phyloP scores from a whole-genome alignment of 1,140 invertebrate species.

The Pantala flavescens region DNA sequence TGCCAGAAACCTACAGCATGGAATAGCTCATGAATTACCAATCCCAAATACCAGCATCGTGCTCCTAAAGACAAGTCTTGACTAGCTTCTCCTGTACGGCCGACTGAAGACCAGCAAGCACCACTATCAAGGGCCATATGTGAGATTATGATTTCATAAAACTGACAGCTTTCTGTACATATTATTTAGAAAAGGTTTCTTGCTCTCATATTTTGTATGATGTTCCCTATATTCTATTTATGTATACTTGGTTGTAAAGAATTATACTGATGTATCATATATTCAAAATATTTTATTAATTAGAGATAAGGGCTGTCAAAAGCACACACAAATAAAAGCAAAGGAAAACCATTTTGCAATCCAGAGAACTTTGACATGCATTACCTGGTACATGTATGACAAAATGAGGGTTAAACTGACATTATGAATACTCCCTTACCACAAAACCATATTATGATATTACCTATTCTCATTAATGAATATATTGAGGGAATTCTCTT shows the following conservation, averaged over 20 bases:
- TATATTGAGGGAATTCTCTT: conserved; percentile 25
- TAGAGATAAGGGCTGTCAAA: neutral
- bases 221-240: no score
- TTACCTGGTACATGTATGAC: no score
- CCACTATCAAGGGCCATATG: conserved; percentile 20
- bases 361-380: neutral
- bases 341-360: neutral
- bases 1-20: conserved; percentile 37
- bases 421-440: no score
- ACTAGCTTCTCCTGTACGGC: conserved; percentile 25
- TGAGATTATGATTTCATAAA: neutral
- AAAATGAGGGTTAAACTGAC: no score
- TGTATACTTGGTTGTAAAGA: no score
- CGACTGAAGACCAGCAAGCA: conserved; percentile 33
- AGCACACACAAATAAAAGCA: neutral
- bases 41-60: conserved; percentile 31
- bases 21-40: conserved; percentile 34
- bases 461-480: conserved; percentile 29
- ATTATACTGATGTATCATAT: neutral
- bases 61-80: conserved; percentile 31
- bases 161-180: neutral
- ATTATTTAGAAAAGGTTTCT: no score
- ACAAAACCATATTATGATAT: neutral
- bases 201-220: no score
- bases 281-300: neutral